These are phyloP conservation scores for Indicator maculatus DNA, from an alignment of 2,113 vertebrate species.

Conservation along the genomic window DNA sequence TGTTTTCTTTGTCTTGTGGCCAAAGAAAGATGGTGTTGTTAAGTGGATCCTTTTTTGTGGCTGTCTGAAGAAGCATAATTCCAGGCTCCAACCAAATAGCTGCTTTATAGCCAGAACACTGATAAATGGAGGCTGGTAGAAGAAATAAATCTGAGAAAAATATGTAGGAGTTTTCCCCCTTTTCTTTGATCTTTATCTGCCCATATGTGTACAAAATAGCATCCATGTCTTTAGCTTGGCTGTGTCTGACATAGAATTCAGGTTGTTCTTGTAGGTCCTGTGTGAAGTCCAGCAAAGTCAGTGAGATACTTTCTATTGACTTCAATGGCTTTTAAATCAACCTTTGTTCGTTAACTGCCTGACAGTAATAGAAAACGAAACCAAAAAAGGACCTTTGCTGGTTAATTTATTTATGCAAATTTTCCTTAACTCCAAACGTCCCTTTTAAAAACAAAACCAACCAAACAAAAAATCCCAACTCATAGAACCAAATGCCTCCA, in stretches of 20 bases:
- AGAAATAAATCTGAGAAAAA: background rate
- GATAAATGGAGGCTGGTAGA: background rate
- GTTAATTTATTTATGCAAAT: background rate
- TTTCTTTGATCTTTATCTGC: conserved; percentile 48
- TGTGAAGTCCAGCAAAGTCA: background rate
- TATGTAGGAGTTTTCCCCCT: background rate
- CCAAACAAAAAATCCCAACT: background rate
- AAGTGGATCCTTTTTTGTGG: background rate
- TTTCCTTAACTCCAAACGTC: background rate
- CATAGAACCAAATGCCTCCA: background rate
- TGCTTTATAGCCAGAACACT: background rate
- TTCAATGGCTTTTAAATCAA: background rate
- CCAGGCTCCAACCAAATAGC: background rate
- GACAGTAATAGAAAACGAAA: background rate
- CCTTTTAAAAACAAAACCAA: background rate
- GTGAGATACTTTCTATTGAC: background rate
- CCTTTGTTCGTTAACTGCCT: background rate
- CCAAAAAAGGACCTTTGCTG: background rate
- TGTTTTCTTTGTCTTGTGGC: background rate
- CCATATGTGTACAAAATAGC: conserved; percentile 18
- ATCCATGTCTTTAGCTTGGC: background rate
- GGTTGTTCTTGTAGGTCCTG: background rate
- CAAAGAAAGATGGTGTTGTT: background rate
- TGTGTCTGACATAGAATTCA: background rate
- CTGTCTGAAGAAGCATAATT: background rate